phyloP scores from a whole-genome alignment of 1,140 invertebrate species.

The Drosophila sulfurigaster region DNA sequence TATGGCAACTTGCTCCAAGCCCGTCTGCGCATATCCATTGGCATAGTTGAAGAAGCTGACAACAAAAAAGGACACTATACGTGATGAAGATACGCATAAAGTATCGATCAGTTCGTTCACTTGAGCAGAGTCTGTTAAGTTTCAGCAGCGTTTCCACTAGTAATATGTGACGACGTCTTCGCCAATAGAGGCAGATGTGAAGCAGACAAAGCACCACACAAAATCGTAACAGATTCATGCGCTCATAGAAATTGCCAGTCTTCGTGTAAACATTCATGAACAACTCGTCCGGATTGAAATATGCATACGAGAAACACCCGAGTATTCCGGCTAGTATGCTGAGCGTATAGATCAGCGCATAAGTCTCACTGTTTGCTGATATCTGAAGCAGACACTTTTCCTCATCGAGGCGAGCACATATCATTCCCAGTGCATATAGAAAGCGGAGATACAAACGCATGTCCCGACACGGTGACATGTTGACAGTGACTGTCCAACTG shows the following conservation, averaged over 20 bases:
- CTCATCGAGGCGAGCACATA: constrained; percentile 52
- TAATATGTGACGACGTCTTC: constrained; percentile 42
- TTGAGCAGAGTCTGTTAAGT: constrained; percentile 31
- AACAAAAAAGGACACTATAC: constrained; percentile 30
- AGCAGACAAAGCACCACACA: constrained; percentile 52
- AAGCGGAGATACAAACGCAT: constrained; percentile 50
- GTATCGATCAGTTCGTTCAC: background rate
- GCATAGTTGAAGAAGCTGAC: constrained; percentile 38
- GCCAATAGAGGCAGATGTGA: constrained; percentile 46
- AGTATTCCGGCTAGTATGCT: background rate
- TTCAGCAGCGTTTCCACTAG: constrained; percentile 47
- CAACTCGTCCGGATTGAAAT: constrained; percentile 40
- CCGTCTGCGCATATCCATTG: constrained; percentile 29
- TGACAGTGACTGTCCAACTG: constrained; percentile 16
- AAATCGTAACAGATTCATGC: constrained; percentile 41
- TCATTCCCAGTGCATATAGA: constrained; percentile 47
- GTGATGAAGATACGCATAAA: constrained; percentile 46
- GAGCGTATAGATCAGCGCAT: constrained; percentile 36
- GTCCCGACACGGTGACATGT: constrained; percentile 57
- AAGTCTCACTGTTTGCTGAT: constrained; percentile 39
- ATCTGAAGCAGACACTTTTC: constrained; percentile 32
- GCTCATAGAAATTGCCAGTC: constrained; percentile 66
- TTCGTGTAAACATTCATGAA: constrained; percentile 47
- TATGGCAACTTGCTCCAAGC: background rate
- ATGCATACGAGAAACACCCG: constrained; percentile 34